These are phyloP conservation scores for Chrysodeixis includens DNA, from an alignment of 2,888 invertebrate genomes.

Conservation along the genomic window DNA sequence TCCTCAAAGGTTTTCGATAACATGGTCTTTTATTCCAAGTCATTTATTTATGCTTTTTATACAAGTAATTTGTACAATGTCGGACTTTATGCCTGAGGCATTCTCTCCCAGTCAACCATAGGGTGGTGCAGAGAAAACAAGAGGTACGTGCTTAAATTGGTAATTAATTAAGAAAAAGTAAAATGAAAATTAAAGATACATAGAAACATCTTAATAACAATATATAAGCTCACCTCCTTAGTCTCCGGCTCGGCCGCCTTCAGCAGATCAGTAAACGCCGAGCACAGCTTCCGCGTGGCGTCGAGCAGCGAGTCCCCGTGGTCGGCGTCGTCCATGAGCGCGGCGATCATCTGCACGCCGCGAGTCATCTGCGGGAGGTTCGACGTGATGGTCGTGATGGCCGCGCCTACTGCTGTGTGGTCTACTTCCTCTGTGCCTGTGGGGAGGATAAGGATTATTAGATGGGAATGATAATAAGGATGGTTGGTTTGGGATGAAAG, in stretches of 20 bases:
- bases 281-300: conserved; percentile 97
- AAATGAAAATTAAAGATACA: no score
- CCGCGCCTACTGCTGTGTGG: conserved; percentile 98
- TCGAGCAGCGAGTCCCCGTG: conserved; percentile 96
- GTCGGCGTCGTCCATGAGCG: conserved; percentile 96
- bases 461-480: not conserved
- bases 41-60: no score
- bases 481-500: no score
- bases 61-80: no score
- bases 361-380: conserved; percentile 99
- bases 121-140: no score
- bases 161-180: no score
- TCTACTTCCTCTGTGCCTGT: conserved; percentile 95
- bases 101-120: no score
- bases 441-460: not conserved
- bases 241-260: conserved; percentile 98
- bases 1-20: no score
- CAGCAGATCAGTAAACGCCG: conserved; percentile 97
- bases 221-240: conserved; percentile 93
- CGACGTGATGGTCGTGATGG: conserved; percentile 98
- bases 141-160: no score
- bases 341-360: conserved; percentile 98
- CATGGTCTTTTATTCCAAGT: no score
- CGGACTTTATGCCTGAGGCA: no score
- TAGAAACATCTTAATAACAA: no score